Percentiles rank a stretch among this genome's conserved stretches.
phyloP scores from a whole-genome alignment of 1,140 invertebrate species.

The Arion vulgaris region DNA sequence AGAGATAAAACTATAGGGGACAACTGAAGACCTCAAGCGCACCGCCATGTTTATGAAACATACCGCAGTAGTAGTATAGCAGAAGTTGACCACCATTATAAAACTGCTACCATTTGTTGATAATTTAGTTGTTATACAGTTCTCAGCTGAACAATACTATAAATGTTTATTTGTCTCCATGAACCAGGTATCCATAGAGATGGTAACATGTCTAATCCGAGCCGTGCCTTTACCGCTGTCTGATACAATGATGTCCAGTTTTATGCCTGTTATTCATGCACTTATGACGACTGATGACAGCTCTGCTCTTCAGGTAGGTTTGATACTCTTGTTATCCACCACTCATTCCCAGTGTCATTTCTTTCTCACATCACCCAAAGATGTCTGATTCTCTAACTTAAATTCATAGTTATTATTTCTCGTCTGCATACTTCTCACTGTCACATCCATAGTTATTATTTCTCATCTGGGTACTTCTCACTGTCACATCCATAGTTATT shows the following conservation, averaged over 20 bases:
- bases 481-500: neutral
- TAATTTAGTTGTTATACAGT: too few species aligned
- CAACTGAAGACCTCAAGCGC: too few species aligned
- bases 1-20: too few species aligned
- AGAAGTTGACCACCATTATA: too few species aligned
- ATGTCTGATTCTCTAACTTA: too few species aligned
- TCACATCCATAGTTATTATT: neutral
- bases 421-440: neutral
- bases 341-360: neutral
- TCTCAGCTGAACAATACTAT: too few species aligned
- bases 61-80: too few species aligned
- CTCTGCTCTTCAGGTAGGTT: conserved; percentile 78
- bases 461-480: neutral
- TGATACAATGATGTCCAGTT: conserved; percentile 60
- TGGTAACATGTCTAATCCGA: conserved; percentile 66
- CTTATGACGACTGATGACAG: conserved; percentile 73
- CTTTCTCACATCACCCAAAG: too few species aligned
- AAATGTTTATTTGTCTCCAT: too few species aligned
- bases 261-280: conserved; percentile 67
- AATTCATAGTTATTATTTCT: too few species aligned
- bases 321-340: neutral
- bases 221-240: conserved; percentile 59
- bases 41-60: too few species aligned
- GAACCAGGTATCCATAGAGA: conserved; percentile 68
- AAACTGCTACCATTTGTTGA: too few species aligned